A percentile compares a stretch with the other conserved stretches of the same genome.
phyloP scores from a whole-genome alignment of 2,888 invertebrate species.

The Spodoptera exigua region DNA sequence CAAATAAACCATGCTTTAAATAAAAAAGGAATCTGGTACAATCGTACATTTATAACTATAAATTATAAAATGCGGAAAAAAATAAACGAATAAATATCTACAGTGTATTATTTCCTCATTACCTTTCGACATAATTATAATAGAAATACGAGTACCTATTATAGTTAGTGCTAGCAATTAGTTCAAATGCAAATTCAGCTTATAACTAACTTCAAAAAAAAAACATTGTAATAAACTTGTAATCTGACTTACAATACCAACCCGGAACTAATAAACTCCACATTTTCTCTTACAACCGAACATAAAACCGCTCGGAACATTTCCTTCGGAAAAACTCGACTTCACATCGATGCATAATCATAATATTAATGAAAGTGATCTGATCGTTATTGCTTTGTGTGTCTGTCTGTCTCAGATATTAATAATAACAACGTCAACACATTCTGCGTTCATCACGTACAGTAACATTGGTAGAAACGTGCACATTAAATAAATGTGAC shows the following conservation, averaged over 20 bases:
- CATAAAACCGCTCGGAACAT: slow-evolving; percentile 1
- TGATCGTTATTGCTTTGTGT: slow-evolving; percentile 46
- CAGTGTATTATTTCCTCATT: no score
- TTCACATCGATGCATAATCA: slow-evolving; percentile 29
- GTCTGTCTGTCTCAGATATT: slow-evolving; percentile 55
- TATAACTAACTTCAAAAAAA: neutral
- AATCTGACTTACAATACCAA: neutral
- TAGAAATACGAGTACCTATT: no score
- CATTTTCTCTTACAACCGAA: neutral
- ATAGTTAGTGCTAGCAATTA: no score
- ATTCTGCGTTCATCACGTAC: slow-evolving; percentile 57
- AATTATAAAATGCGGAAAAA: no score
- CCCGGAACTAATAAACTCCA: neutral
- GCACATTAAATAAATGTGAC: slow-evolving; percentile 37
- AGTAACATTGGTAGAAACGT: slow-evolving; percentile 55
- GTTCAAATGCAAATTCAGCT: no score
- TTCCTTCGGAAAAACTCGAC: slow-evolving; percentile 7
- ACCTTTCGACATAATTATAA: no score
- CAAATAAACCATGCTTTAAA: no score
- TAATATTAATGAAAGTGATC: slow-evolving; percentile 50
- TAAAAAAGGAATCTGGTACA: no score
- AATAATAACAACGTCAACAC: slow-evolving; percentile 60
- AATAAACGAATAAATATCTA: no score
- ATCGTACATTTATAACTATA: no score
- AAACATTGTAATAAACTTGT: neutral